Evolutionary conservation across 2,797 vertebrate genomes (phyloP).

Genomic region (Chloroceryle amazona): DNA sequence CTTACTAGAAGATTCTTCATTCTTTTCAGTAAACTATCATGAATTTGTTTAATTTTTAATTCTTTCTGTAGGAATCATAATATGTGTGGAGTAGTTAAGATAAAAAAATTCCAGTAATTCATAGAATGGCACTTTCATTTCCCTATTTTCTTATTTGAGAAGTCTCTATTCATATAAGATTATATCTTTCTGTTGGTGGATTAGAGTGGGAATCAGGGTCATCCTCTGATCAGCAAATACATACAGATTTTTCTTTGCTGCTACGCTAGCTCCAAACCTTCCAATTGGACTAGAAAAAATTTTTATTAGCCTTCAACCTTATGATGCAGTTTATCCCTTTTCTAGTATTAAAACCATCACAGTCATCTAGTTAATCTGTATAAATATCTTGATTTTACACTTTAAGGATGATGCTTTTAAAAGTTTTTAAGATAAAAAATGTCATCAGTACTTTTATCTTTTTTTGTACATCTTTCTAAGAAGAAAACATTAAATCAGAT

Average conservation of each 20-base stretch:
- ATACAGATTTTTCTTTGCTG: neutral
- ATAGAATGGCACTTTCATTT: neutral
- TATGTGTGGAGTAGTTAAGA: neutral
- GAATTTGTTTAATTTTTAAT: neutral
- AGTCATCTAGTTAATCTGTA: neutral
- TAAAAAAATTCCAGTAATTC: neutral
- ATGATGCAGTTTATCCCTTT: neutral
- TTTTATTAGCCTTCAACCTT: neutral
- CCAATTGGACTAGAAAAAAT: neutral
- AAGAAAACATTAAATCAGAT: neutral
- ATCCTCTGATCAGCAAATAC: neutral
- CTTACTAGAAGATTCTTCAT: neutral
- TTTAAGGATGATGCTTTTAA: neutral
- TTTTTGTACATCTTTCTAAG: neutral
- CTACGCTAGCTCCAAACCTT: neutral
- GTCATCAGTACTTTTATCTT: neutral
- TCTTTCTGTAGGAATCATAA: neutral
- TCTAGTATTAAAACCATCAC: neutral
- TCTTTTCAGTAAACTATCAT: neutral
- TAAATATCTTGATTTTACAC: neutral
- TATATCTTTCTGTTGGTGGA: neutral
- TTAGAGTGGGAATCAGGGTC: neutral
- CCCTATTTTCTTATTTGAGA: neutral
- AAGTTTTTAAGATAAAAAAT: neutral
- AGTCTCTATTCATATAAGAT: neutral